Percentiles rank a stretch among this genome's conserved stretches.
phyloP scores from a whole-genome alignment of 1,140 invertebrate species.

The Eciton burchellii region DNA sequence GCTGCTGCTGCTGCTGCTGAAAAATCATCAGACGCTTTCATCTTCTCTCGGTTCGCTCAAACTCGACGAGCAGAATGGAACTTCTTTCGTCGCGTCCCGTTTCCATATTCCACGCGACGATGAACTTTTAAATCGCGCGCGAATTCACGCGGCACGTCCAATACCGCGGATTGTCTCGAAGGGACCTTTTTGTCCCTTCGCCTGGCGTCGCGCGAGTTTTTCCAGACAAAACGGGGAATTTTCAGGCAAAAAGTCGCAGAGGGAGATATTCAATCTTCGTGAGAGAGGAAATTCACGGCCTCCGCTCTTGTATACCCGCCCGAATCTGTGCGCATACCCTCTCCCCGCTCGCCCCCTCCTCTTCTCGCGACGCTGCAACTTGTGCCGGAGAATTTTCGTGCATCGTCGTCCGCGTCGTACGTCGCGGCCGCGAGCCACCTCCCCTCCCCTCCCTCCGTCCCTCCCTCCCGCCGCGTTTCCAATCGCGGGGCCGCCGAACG shows the following conservation, averaged over 20 bases:
- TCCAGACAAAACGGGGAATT: constrained; percentile 25
- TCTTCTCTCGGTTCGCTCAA: background rate
- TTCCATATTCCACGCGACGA: constrained; percentile 34
- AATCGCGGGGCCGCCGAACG: too few relatives aligned
- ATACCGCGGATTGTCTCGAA: constrained; percentile 24
- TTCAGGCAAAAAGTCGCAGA: constrained; percentile 13
- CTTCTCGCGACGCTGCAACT: background rate
- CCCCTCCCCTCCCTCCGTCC: too few relatives aligned
- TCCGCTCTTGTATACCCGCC: constrained; percentile 11
- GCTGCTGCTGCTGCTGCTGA: too few relatives aligned
- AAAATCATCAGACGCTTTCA: background rate
- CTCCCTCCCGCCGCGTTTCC: too few relatives aligned
- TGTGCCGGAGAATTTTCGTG: too few relatives aligned
- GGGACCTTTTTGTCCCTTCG: constrained; percentile 19
- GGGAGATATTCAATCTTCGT: constrained; percentile 24
- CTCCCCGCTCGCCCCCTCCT: background rate
- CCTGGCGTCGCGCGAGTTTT: constrained; percentile 16
- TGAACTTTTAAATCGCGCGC: constrained; percentile 32
- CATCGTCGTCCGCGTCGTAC: too few relatives aligned
- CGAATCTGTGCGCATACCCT: background rate
- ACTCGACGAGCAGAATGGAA: constrained; percentile 13
- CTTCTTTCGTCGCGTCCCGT: constrained; percentile 5
- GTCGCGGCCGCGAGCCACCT: too few relatives aligned
- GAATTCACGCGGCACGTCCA: background rate
- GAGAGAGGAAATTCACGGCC: constrained; percentile 19